These are phyloP conservation scores for Loris lydekkerianus DNA, from an alignment of 2,797 vertebrate genomes.

Conservation along the genomic window DNA sequence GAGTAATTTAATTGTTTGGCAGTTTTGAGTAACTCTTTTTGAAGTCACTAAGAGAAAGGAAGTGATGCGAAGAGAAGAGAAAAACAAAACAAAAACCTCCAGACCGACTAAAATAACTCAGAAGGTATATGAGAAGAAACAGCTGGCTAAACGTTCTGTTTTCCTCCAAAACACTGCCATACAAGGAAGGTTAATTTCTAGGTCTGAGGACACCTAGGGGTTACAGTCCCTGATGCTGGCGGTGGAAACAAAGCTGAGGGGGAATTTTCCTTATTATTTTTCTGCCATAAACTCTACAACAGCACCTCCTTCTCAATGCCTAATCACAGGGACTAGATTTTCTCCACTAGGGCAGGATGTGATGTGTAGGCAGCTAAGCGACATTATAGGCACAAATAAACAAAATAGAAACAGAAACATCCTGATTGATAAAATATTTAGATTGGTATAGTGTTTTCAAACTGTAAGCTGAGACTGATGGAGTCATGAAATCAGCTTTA, in stretches of 20 bases:
- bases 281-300: neutral
- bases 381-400: neutral
- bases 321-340: neutral
- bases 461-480: neutral
- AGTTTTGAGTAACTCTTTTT: neutral
- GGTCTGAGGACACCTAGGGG: neutral
- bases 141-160: neutral
- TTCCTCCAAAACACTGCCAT: neutral
- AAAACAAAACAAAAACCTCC: neutral
- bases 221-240: rapidly evolving
- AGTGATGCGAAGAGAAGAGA: neutral
- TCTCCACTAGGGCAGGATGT: rapidly evolving
- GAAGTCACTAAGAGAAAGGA: neutral
- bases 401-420: neutral
- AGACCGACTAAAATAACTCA: neutral
- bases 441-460: neutral
- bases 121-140: neutral
- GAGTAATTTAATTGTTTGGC: neutral
- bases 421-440: neutral
- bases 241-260: neutral
- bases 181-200: neutral
- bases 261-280: neutral
- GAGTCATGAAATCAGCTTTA: neutral
- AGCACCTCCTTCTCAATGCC: neutral
- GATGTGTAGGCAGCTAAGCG: neutral